Base-by-base conservation (phyloP, 2,113 vertebrate species). In the Phylloscopus whistleri region DNA sequence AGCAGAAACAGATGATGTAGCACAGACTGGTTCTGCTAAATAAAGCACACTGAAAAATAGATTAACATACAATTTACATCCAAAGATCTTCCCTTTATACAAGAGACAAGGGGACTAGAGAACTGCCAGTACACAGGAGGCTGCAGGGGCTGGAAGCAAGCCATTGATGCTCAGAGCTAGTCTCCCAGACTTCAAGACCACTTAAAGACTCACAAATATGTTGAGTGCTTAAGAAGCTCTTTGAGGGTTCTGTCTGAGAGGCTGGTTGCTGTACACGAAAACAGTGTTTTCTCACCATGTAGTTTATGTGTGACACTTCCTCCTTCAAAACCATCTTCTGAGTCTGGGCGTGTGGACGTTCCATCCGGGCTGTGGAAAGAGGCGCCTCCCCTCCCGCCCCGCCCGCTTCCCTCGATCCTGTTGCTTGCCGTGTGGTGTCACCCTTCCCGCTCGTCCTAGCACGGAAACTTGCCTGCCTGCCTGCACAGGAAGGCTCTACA, bases 381-480 rank as follows among this genome's bases (percentile, higher is more conserved):
- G 37, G 11, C 39, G 22, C 51, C 60, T 30, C 44, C 43, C 4
- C 59, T 30, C 51, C 44, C 5, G 12, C 28, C 27, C 62, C 6
- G 2, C n/a, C 27, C 0, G 2, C 19, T 39, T 17, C 51, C 74
- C 56, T 52, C n/a, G 9, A 1, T 53, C n/a, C 51, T 4, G 20
- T n/a, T 51, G 46, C 26, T 3, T 48, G 67, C 84, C 11, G 1
- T 12, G 58, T 5, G 39, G 58, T 43, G 63, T 79, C 89, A 55
- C 49, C 62, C 58, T 75, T 44, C 10, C 41, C 37, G 39, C 33
- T 72, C 5, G 43, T 41, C 52, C 56, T 37, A 9, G 49, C 74
- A 35, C 41, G 3, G n/a, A 44, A 44, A 28, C 30, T 3, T 15
- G 33, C 24, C 84, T n/a, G 72, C 63, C 44, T 14, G 76, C 59